Conservation (phyloP, 2,113 vertebrate genomes). For the Oostethus manadensis region DNA sequence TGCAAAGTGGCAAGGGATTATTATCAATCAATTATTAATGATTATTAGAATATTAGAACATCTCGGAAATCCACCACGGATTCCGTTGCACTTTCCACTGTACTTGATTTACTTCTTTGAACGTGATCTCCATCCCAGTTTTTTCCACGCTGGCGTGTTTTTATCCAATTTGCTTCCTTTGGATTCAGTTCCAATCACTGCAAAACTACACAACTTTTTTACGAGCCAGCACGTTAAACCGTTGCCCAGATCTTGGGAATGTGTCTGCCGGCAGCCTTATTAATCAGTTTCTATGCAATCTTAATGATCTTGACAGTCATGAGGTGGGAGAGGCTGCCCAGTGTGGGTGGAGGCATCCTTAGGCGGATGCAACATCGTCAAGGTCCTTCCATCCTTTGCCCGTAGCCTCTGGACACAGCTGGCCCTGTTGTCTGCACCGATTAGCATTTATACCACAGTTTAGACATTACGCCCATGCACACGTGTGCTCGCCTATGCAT, state of each 20-base stretch:
- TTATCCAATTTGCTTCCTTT: slow-evolving; percentile 30
- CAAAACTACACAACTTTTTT: slow-evolving; percentile 8
- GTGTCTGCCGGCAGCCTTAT: slow-evolving; percentile 27
- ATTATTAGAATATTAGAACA: no score
- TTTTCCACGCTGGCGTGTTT: slow-evolving; percentile 10
- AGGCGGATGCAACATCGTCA: slow-evolving; percentile 46
- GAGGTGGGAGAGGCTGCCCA: slow-evolving; percentile 29
- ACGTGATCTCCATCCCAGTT: background rate
- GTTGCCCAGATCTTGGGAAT: slow-evolving; percentile 16
- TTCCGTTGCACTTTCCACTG: no score
- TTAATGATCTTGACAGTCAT: slow-evolving; percentile 58
- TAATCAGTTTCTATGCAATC: slow-evolving; percentile 48
- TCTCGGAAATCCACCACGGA: no score
- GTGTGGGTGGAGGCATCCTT: slow-evolving; percentile 44
- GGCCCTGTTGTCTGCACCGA: slow-evolving; percentile 64
- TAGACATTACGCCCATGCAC: slow-evolving; percentile 21
- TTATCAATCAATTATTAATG: no score
- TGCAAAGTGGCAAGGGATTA: no score
- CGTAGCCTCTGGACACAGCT: slow-evolving; percentile 47
- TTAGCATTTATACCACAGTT: slow-evolving; percentile 53
- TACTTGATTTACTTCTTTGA: background rate
- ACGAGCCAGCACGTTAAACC: slow-evolving; percentile 17
- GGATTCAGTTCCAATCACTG: slow-evolving; percentile 5
- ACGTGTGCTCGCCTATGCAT: slow-evolving; percentile 6
- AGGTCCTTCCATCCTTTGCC: slow-evolving; percentile 64